Percentiles rank a stretch among this genome's conserved stretches.
Conservation (phyloP, 2,888 invertebrate genomes). For the Oligia latruncula region DNA sequence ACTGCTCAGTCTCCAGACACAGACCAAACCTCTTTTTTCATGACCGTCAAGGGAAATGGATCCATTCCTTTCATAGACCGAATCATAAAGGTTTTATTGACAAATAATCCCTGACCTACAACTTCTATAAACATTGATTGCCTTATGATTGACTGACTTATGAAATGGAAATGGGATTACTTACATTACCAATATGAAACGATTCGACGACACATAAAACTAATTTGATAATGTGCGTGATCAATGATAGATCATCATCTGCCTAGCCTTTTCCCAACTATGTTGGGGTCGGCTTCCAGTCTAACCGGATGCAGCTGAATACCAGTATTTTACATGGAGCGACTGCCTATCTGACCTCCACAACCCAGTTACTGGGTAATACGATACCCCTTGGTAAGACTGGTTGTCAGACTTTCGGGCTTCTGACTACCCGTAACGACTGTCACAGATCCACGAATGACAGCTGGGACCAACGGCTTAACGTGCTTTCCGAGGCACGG, state of each 20-base stretch:
- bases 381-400: too few relatives aligned
- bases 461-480: too few relatives aligned
- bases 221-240: slow-evolving; percentile 51
- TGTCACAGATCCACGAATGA: too few relatives aligned
- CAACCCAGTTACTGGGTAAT: too few relatives aligned
- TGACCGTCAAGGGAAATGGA: neutral
- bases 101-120: neutral
- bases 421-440: too few relatives aligned
- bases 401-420: too few relatives aligned
- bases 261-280: too few relatives aligned
- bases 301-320: too few relatives aligned
- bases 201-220: slow-evolving; percentile 14
- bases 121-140: slow-evolving; percentile 19
- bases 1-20: neutral
- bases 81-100: slow-evolving; percentile 6
- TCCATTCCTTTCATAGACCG: neutral
- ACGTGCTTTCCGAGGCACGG: too few relatives aligned
- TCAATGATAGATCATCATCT: neutral
- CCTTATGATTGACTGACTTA: neutral
- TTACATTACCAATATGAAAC: slow-evolving; percentile 13
- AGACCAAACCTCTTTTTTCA: neutral
- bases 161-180: slow-evolving; percentile 40
- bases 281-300: too few relatives aligned
- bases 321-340: too few relatives aligned
- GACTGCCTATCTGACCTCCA: too few relatives aligned